Evolutionary conservation across 2,113 vertebrate species (phyloP).

Genomic region (Hyperopisus bebe): DNA sequence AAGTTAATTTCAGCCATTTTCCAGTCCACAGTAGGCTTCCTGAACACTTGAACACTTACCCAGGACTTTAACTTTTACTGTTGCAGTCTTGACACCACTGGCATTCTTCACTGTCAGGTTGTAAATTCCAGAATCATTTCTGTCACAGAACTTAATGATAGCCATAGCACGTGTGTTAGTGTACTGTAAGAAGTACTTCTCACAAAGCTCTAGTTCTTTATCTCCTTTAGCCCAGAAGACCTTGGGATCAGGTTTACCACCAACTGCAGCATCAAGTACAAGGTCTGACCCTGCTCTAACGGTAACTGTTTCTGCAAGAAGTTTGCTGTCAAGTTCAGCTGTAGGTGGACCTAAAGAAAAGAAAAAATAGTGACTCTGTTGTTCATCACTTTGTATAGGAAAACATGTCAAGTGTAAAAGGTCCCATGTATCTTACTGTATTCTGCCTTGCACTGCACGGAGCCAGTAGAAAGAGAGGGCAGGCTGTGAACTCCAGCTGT

Average conservation of each 20-base stretch:
- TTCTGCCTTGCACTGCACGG: slow-evolving; percentile 93
- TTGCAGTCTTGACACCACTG: slow-evolving; percentile 85
- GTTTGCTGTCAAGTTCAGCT: slow-evolving; percentile 84
- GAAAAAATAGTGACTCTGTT: neutral
- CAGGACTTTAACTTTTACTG: slow-evolving; percentile 91
- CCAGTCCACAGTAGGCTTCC: neutral
- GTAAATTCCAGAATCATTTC: slow-evolving; percentile 88
- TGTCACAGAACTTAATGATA: slow-evolving; percentile 94
- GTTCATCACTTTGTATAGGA: neutral
- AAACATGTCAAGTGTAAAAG: neutral
- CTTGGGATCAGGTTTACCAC: slow-evolving; percentile 94
- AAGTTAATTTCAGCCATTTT: neutral
- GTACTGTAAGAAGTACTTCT: slow-evolving; percentile 89
- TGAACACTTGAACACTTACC: slow-evolving; percentile 62
- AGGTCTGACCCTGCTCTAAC: slow-evolving; percentile 91
- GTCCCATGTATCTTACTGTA: slow-evolving; percentile 71
- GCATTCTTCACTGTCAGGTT: slow-evolving; percentile 87
- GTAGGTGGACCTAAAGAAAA: slow-evolving; percentile 78
- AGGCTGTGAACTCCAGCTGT: slow-evolving; percentile 80
- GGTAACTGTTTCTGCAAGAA: slow-evolving; percentile 78
- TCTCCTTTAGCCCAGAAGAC: slow-evolving; percentile 90
- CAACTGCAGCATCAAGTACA: slow-evolving; percentile 88
- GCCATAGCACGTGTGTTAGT: slow-evolving; percentile 82
- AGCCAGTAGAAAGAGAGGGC: slow-evolving; percentile 84
- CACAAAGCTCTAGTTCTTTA: slow-evolving; percentile 85